A percentile compares a stretch with the other conserved stretches of the same genome.
Conservation (phyloP, 2,888 invertebrate genomes). For the Tetrapedia diversipes region DNA sequence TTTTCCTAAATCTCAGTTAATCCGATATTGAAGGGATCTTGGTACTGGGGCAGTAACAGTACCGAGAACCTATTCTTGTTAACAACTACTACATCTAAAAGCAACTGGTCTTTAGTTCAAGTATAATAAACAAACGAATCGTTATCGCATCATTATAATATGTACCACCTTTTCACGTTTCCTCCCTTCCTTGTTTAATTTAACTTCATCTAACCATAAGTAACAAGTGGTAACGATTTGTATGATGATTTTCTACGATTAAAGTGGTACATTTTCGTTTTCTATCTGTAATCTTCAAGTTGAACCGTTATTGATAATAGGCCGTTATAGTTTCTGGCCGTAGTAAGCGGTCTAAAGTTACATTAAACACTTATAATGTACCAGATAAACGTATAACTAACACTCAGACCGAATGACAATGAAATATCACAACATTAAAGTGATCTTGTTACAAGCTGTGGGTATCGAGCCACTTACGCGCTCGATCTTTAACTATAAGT, state of each 20-base stretch:
- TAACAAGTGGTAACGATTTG: slow-evolving; percentile 5
- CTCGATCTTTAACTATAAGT: slow-evolving; percentile 4
- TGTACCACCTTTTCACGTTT: not conserved
- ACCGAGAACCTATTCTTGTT: slow-evolving; percentile 54
- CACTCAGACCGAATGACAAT: slow-evolving; percentile 38
- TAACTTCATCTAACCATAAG: slow-evolving; percentile 17
- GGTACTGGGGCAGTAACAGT: slow-evolving; percentile 78
- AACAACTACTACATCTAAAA: not conserved
- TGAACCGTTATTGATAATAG: not conserved
- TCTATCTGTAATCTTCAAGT: not conserved
- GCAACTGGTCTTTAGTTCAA: slow-evolving; percentile 1
- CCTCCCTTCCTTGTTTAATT: not conserved
- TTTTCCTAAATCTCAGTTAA: slow-evolving; percentile 8
- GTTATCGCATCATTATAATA: too few species aligned
- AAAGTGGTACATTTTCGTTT: slow-evolving; percentile 13
- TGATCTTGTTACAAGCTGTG: slow-evolving; percentile 14
- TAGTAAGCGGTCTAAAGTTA: slow-evolving; percentile 23
- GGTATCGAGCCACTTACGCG: too few species aligned
- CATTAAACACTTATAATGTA: slow-evolving; percentile 44
- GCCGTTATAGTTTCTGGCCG: slow-evolving; percentile 23
- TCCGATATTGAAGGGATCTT: slow-evolving; percentile 51
- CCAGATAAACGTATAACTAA: slow-evolving; percentile 49
- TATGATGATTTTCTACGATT: slow-evolving; percentile 2
- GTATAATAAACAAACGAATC: slow-evolving; percentile 23
- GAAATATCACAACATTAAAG: slow-evolving; percentile 28